Conservation (phyloP, 2,113 vertebrate genomes). For the Lates calcarifer region DNA sequence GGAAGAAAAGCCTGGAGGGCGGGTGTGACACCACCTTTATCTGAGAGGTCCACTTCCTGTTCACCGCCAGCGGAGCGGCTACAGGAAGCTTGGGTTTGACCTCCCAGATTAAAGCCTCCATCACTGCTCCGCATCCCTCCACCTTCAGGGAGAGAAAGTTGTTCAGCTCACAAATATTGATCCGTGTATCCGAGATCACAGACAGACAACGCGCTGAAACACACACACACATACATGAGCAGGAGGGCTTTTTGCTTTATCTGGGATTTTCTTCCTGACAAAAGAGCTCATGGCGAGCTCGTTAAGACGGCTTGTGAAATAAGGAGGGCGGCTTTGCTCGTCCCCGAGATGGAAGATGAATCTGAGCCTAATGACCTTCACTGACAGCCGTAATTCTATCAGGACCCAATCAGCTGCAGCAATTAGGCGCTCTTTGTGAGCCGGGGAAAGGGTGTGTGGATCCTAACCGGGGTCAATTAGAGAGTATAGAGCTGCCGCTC, state of each 20-base stretch:
- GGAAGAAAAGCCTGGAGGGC: neutral
- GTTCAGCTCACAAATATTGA: conserved; percentile 63
- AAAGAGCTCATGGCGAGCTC: conserved; percentile 59
- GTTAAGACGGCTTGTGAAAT: conserved; percentile 60
- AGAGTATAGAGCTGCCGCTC: conserved; percentile 63
- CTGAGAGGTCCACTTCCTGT: conserved; percentile 39
- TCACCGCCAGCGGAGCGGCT: neutral
- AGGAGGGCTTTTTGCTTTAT: conserved; percentile 36
- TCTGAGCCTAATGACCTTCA: conserved; percentile 81
- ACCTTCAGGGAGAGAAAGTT: conserved; percentile 32
- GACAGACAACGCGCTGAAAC: conserved; percentile 18
- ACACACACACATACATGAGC: neutral
- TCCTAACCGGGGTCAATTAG: conserved; percentile 83
- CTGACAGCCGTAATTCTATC: conserved; percentile 84
- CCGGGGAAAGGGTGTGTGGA: conserved; percentile 67
- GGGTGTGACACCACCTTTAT: neutral
- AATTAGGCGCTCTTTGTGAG: conserved; percentile 82
- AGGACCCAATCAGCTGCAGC: conserved; percentile 82
- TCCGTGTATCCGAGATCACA: conserved; percentile 41
- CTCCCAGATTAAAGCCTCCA: conserved; percentile 33
- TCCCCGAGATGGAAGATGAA: conserved; percentile 70
- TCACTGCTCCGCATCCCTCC: neutral
- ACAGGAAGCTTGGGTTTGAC: conserved; percentile 23
- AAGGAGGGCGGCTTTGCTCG: conserved; percentile 48
- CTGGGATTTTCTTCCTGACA: conserved; percentile 60